Conservation (phyloP, 2,113 vertebrate species). For the Campylorhamphus procurvoides region DNA sequence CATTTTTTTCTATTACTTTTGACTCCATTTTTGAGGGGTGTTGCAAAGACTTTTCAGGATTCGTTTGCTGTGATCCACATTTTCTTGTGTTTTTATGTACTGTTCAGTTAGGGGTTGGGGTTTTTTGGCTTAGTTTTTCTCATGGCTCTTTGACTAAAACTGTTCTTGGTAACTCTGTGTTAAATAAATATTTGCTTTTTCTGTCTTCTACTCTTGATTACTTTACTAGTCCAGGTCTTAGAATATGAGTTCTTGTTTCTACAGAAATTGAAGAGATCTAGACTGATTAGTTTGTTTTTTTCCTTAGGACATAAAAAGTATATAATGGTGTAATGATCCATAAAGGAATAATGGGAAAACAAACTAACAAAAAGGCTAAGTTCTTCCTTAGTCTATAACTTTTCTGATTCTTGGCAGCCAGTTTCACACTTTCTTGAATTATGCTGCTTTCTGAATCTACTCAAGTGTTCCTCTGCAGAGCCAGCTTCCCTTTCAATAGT, state of each 20-base stretch:
- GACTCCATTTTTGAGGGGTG: neutral
- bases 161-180: neutral
- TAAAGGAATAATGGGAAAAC: neutral
- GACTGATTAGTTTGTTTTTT: neutral
- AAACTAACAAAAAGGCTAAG: accelerated
- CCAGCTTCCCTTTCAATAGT: neutral
- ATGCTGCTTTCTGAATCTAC: neutral
- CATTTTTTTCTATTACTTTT: neutral
- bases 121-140: neutral
- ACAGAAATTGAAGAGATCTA: neutral
- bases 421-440: neutral
- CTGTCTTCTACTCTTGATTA: neutral
- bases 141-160: neutral
- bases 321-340: neutral
- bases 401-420: neutral
- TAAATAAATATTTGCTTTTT: neutral
- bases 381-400: neutral
- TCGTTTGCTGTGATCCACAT: neutral
- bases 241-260: neutral
- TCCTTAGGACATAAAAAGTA: accelerated
- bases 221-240: neutral
- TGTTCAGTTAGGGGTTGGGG: neutral
- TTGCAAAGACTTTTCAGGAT: neutral
- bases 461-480: neutral
- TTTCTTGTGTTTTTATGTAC: neutral